Evolutionary conservation across 2,113 vertebrate genomes (phyloP), one percentile per base, ranked within the genome.

Genomic region (Brachionichthys hirsutus): DNA sequence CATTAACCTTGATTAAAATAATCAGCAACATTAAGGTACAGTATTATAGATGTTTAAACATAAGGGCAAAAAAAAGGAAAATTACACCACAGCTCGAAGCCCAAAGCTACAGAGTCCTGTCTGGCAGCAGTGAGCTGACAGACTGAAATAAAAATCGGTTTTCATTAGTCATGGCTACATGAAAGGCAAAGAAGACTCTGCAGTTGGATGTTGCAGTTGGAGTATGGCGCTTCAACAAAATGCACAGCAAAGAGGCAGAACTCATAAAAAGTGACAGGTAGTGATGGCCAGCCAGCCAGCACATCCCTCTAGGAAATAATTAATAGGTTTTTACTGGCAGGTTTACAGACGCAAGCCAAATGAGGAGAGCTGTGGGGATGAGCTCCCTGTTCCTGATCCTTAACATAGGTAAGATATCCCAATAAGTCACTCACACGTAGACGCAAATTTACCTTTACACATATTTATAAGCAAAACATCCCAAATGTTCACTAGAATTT

Each of bases 241-340:
- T 74, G 68, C 73, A 70, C 68, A 68, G 70, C 58, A 57, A 48
- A 58, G 75, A 67, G 44, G 42, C 77, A 69, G 62, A 81, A 78
- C 73, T 85, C 77, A 84, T 86, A 83, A 88, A 86, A 86, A 70
- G 80, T 84, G 85, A 86, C 82, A 86, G 78, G 58, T 45, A 58
- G 72, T 76, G 77, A 85, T 89, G 80, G 75, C 75, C 73, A 54
- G 76, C 72, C 72, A 79, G 79, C 77, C 13, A 80, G 76, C 75
- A 81, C 69, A 81, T 79, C 75, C 77, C 70, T 82, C 86, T 81
- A 67, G 69, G 67, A 86, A 71, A 85, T 88, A 89, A 88, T 89
- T 82, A 87, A 88, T 82, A 80, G 82, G 72, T 81, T 85, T 81
- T 70, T 78, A 73, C 77, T 81, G 80, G 81, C 82, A 81, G 83